These are phyloP conservation scores for Fregetta grallaria DNA, from an alignment of 2,113 vertebrate species.

Conservation along the genomic window DNA sequence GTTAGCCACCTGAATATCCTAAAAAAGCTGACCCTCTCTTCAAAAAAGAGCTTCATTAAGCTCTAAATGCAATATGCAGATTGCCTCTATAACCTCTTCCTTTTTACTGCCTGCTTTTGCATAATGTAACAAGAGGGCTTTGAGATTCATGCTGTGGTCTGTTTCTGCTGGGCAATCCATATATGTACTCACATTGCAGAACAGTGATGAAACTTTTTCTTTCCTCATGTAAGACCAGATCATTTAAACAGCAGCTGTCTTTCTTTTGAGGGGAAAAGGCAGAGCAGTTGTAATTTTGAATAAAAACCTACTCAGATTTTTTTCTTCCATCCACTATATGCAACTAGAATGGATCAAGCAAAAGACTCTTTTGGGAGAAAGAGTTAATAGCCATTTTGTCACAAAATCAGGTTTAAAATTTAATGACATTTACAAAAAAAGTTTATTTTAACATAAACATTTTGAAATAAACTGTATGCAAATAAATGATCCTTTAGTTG, in stretches of 20 bases:
- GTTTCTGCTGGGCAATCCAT: neutral
- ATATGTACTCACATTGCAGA: neutral
- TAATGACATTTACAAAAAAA: neutral
- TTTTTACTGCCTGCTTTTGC: slow-evolving; percentile 7
- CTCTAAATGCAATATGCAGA: neutral
- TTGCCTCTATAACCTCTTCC: neutral
- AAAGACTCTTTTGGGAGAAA: neutral
- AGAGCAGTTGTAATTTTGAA: neutral
- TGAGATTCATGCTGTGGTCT: neutral
- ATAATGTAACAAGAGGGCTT: neutral
- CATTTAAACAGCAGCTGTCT: neutral
- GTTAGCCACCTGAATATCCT: neutral
- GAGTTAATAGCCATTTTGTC: neutral
- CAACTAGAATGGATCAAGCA: neutral
- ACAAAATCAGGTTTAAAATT: neutral
- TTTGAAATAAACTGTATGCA: neutral
- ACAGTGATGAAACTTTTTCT: neutral
- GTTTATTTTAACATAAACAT: neutral
- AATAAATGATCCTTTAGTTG: neutral
- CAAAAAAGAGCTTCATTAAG: neutral
- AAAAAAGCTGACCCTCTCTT: neutral
- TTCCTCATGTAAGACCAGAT: neutral
- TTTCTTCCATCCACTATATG: neutral
- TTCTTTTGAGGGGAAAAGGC: neutral
- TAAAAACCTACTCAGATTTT: neutral